A percentile compares a stretch with the other conserved stretches of the same genome.
Conservation (phyloP, 35 echinoderm and acorn worm species). For the Apostichopus californicus region DNA sequence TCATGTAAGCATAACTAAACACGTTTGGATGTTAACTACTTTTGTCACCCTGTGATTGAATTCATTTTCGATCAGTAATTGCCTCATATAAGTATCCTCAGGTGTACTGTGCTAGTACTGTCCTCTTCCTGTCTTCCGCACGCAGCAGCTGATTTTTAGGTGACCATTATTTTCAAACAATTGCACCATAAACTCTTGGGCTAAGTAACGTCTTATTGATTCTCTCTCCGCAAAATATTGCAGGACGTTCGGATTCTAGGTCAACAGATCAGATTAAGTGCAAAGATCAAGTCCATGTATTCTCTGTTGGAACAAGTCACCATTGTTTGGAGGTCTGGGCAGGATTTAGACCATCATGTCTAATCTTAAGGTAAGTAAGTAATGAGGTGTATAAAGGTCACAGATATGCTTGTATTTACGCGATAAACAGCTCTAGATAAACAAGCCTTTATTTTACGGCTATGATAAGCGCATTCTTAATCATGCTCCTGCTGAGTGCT, state of each 20-base stretch:
- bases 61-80: no score
- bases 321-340: conserved; percentile 52
- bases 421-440: background rate
- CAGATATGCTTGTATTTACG: background rate
- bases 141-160: no score
- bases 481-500: no score
- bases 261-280: conserved; percentile 40
- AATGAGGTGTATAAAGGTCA: background rate
- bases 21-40: no score
- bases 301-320: conserved; percentile 20
- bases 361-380: conserved; percentile 34
- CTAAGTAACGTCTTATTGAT: background rate
- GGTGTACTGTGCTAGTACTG: no score
- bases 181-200: no score
- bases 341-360: conserved; percentile 46
- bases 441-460: background rate
- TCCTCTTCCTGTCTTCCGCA: no score
- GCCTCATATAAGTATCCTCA: no score
- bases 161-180: no score
- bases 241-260: background rate
- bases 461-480: background rate
- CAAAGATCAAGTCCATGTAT: conserved; percentile 32
- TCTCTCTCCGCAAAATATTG: background rate
- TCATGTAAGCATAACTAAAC: no score
- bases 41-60: no score